Evolutionary conservation across 2,797 vertebrate genomes (phyloP).

Genomic region (Oreochromis mossambicus): DNA sequence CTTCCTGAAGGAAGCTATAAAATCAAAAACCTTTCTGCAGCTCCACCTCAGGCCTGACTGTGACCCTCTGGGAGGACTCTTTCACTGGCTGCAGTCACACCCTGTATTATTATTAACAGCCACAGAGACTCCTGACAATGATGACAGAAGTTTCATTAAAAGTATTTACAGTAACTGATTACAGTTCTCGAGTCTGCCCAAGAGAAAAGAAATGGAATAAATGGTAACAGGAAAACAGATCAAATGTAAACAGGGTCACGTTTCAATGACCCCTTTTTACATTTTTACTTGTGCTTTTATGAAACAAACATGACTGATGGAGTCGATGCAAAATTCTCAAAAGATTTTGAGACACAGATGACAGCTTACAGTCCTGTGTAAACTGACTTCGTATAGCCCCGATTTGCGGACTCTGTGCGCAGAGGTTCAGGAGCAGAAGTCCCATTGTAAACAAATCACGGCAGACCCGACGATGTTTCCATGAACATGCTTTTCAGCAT

Average conservation of each 20-base stretch:
- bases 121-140: not conserved
- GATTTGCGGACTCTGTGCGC: too few relatives aligned
- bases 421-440: too few relatives aligned
- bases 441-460: too few relatives aligned
- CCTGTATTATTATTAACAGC: conserved; percentile 18
- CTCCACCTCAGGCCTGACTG: not conserved
- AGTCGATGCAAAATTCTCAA: not conserved
- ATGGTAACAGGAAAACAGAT: not conserved
- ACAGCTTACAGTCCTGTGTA: too few relatives aligned
- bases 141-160: not conserved
- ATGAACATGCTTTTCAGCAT: too few relatives aligned
- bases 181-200: not conserved
- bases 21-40: not conserved
- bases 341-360: not conserved
- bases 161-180: not conserved
- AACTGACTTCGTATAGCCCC: too few relatives aligned
- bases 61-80: conserved; percentile 17
- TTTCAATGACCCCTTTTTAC: not conserved
- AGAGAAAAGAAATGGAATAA: not conserved
- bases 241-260: not conserved
- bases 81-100: conserved; percentile 34
- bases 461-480: too few relatives aligned
- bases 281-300: not conserved
- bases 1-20: not conserved
- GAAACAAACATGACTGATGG: not conserved